A percentile compares a stretch with the other conserved stretches of the same genome.
Evolutionary conservation across 1,140 invertebrate genomes (phyloP).

Genomic region (Bactericera cockerelli): DNA sequence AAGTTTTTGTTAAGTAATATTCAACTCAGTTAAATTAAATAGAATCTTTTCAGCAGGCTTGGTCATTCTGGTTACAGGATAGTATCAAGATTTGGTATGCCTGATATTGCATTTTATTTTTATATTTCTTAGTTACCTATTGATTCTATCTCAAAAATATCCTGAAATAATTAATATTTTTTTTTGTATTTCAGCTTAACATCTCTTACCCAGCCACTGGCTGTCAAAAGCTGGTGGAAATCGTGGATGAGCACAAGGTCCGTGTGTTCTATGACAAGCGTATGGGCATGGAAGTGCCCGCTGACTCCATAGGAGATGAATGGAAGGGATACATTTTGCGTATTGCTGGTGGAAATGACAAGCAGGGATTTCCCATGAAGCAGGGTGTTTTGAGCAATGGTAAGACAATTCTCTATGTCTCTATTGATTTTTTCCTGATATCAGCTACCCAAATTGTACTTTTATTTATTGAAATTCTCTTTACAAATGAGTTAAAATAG

Average conservation of each 20-base stretch:
- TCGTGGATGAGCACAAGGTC: constrained; percentile 95
- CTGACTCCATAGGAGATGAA: constrained; percentile 88
- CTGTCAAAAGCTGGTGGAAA: constrained; percentile 94
- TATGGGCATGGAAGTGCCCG: constrained; percentile 92
- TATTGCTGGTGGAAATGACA: constrained; percentile 96
- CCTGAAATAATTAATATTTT: not conserved
- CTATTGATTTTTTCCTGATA: not conserved
- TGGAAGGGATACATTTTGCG: constrained; percentile 97
- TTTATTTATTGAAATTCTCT: not conserved
- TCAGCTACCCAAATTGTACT: not conserved
- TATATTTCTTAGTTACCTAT: no score
- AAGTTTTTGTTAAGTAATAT: no score
- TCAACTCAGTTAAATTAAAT: no score
- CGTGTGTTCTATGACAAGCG: constrained; percentile 97
- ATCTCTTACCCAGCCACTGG: constrained; percentile 95
- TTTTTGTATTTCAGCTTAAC: constrained; percentile 76
- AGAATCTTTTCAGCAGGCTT: no score
- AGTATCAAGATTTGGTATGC: no score
- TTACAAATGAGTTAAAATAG: no score
- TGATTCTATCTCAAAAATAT: no score
- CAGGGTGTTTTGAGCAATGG: constrained; percentile 94
- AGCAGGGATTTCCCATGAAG: constrained; percentile 99
- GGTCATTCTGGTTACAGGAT: no score
- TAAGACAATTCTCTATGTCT: constrained; percentile 34
- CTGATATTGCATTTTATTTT: no score